Evolutionary conservation across 1,140 invertebrate genomes (phyloP), one percentile per base, ranked within the genome.

Genomic region (Panulirus ornatus): DNA sequence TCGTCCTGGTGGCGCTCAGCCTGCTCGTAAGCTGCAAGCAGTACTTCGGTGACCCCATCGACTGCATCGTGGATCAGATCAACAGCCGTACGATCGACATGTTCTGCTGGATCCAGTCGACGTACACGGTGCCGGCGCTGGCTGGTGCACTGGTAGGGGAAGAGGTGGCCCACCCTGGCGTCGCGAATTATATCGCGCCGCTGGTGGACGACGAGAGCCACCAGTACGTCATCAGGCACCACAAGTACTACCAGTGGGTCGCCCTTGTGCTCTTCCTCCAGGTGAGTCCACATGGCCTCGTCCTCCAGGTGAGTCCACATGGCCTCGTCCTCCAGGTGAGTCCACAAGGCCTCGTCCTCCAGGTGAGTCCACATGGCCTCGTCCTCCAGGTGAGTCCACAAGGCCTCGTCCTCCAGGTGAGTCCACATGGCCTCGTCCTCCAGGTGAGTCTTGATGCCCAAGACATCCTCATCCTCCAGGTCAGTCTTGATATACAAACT

Each of bases 211-310:
- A 1, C 1, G 82, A 27, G 5, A 96, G 92, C 38, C 91, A 51
- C 91, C 87, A 92, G 66, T 96, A 97, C 92, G 95, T 97, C 92
- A 95, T 97, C 34, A 97, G 97, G 93, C 97, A 97, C 93, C 97
- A 98, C 94, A 97, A 98, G 93, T 99, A 99, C 94, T 99, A 99
- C 94, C 98, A 99, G 95, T 99, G 98, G 98, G 97, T 98, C 47
- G 98, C 97, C 93, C 98, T 99, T 93, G 96, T 97, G 85, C 95
- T 99, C 16, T 98, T 99, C 94, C 97, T 99, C 94, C 97, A 98
- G 94, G 96, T 95, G 0, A 93, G 86, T 88, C n/a, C n/a, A n/a
- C n/a, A n/a, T n/a, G n/a, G n/a, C n/a, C n/a, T n/a, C n/a, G n/a
- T n/a, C n/a, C n/a, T n/a, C n/a, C n/a, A n/a, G n/a, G n/a, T n/a